Evolutionary conservation across 2,113 vertebrate genomes (phyloP).

Genomic region (Cnemophilus loriae): DNA sequence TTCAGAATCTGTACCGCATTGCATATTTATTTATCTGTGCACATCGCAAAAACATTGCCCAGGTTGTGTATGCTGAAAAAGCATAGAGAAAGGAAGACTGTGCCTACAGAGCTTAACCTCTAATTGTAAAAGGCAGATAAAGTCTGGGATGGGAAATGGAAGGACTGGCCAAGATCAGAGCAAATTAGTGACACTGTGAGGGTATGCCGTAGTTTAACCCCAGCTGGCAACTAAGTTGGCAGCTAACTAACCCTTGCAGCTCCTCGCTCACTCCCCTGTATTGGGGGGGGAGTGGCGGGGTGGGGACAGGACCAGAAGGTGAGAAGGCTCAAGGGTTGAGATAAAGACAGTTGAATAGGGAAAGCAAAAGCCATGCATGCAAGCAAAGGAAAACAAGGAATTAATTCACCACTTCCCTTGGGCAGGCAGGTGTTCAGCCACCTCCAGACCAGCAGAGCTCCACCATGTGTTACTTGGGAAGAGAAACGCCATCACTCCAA

Average conservation of each 20-base stretch:
- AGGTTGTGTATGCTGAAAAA: not conserved
- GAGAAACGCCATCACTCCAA: not conserved
- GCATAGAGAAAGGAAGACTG: not conserved
- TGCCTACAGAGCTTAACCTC: not conserved
- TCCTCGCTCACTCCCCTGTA: accelerated
- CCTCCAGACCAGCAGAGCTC: not conserved
- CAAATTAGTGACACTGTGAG: not conserved
- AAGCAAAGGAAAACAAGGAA: not conserved
- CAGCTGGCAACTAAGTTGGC: not conserved
- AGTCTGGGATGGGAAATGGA: not conserved
- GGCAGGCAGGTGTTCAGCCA: not conserved
- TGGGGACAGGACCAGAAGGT: not conserved
- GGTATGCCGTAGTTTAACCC: not conserved
- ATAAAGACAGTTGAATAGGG: not conserved
- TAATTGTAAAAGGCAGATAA: not conserved
- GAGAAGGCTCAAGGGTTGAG: not conserved
- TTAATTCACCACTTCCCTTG: not conserved
- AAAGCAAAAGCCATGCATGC: accelerated
- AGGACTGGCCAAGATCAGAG: not conserved
- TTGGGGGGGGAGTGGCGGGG: no score
- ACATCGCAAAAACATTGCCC: not conserved
- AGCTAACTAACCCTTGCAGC: not conserved
- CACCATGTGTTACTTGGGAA: not conserved
- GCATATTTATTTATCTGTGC: not conserved
- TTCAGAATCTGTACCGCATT: not conserved